Evolutionary conservation across 2,797 vertebrate species (phyloP), one percentile per base, ranked within the genome.

Genomic region (Synanceia verrucosa): DNA sequence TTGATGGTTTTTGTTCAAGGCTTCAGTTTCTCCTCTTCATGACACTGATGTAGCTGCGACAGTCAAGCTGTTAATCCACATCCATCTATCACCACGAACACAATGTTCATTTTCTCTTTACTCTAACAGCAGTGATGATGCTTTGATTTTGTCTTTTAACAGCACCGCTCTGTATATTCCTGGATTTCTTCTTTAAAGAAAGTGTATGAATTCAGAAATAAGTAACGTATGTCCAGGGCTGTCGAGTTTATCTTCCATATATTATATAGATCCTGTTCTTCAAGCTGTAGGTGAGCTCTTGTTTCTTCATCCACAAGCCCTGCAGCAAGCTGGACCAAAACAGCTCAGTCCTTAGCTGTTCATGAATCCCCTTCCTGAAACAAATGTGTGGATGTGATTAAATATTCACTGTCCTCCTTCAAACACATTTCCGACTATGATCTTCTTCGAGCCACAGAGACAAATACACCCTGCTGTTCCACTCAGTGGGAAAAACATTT

Each of bases 321-420:
- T 53, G n/a, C 1, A 9, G 10, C 13, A 23, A 9, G 10, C 12
- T 18, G 21, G 3, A 31, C 14, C 29, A 37, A 52, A n/a, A 28
- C 10, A 16, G n/a, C 16, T 26, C 36, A n/a, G n/a, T 48, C 36
- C 14, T 9, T 1, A 8, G 19, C 4, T 46, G 16, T 24, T 34
- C 14, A 1, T 4, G 3, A 37, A 37, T 59, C 39, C 46, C 62
- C 24, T 44, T 46, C 12, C 59, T 1, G 9, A 24, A 52, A 28
- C 1, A 8, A 5, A 16, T 10, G 2, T 44, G 2, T n/a, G n/a
- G n/a, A n/a, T n/a, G n/a, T 0, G 0, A 34, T 60, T 12, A 10
- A 23, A 68, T n/a, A 34, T 34, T 43, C 41, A 39, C 36, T 8
- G 7, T 1, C 6, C 0, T 4, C 26, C 10, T n/a, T 16, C 2